Evolutionary conservation across 2,113 vertebrate species (phyloP).

Genomic region (Gorsachius goisagi): DNA sequence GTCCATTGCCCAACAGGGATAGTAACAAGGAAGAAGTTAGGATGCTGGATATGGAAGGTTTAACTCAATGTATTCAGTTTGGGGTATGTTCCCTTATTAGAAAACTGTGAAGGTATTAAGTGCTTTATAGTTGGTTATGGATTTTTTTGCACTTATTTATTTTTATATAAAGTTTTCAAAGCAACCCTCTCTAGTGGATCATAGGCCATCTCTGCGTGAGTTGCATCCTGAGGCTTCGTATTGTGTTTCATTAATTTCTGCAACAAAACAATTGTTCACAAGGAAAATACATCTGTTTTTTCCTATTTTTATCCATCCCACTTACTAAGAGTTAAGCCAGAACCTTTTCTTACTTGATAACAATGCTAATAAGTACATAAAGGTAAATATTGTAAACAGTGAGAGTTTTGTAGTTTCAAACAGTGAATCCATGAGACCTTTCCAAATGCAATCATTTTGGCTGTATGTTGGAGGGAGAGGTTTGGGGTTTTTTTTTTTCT

Average conservation of each 20-base stretch:
- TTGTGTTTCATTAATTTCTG: background rate
- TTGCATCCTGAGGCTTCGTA: background rate
- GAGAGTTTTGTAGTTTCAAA: background rate
- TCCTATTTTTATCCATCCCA: background rate
- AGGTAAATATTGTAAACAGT: background rate
- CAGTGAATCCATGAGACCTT: background rate
- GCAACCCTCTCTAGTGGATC: background rate
- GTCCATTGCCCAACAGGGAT: accelerated
- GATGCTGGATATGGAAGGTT: background rate
- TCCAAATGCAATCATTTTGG: background rate
- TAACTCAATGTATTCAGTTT: background rate
- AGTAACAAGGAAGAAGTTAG: background rate
- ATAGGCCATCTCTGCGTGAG: background rate
- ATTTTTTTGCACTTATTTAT: background rate
- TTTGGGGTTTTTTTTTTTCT: background rate
- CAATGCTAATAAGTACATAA: background rate
- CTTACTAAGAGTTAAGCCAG: background rate
- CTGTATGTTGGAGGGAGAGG: background rate
- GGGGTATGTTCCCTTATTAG: background rate
- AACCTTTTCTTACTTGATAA: background rate
- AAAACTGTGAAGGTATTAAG: background rate
- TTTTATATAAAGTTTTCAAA: background rate
- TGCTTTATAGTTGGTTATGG: background rate
- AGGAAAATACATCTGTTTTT: background rate
- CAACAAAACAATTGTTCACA: background rate